Evolutionary conservation across 1,140 invertebrate genomes (phyloP), one percentile per base, ranked within the genome.

Genomic region (Halesus radiatus): DNA sequence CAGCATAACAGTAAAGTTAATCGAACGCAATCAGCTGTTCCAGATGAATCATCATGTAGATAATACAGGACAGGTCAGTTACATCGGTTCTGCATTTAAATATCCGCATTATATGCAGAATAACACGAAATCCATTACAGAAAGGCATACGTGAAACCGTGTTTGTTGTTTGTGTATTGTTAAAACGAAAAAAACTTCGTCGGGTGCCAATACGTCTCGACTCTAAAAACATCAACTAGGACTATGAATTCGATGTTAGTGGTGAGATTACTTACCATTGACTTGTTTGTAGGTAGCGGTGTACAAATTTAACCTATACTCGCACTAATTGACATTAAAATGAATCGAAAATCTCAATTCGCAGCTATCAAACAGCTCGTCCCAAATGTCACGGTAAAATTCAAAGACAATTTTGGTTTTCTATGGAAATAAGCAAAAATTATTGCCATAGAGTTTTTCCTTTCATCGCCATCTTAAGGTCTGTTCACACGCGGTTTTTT

Each of bases 371-470:
- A 45, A 45, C 32, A 37, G 32, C 37, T 45, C 37, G 37, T 45
- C 20, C n/a, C 1, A 60, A 60, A 60, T 60, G 56, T 60, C 56
- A 60, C 56, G 56, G 56, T 60, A 60, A 20, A 45, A 45, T 45
- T 45, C 37, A 45, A 13, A 45, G 37, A 45, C 37, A 45, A 45
- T 45, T 45, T 45, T 45, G 8, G 37, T 3, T 45, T 45, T 45
- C 37, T 45, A 45, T 45, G 37, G 37, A 45, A 45, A 45, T 13
- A 45, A 13, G 8, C 10, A 45, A 45, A 13, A 45, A 8, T 45
- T n/a, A 45, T 45, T 45, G 37, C 32, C 32, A 32, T 32, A 32
- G 26, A 32, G 32, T 32, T 45, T 45, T 45, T 45, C 37, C 1
- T 45, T 1, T 13, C 37, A 13, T 45, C 37, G 37, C 7, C 7